phyloP scores from a whole-genome alignment of 2,113 vertebrate genomes.

The Rhineura floridana region DNA sequence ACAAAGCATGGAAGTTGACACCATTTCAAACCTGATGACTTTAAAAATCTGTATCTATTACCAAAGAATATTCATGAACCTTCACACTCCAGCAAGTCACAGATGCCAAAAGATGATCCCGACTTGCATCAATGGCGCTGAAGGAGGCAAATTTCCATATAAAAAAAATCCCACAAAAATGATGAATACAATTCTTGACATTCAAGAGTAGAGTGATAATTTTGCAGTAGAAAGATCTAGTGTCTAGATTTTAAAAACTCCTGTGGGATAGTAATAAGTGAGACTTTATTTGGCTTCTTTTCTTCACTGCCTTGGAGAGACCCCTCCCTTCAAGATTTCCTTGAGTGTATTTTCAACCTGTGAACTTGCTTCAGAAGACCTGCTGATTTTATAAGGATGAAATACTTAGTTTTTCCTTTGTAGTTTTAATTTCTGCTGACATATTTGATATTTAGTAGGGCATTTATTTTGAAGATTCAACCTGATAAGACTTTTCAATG shows the following conservation, averaged over 20 bases:
- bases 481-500: slow-evolving; percentile 15
- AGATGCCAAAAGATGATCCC: slow-evolving; percentile 37
- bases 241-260: slow-evolving; percentile 12
- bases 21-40: slow-evolving; percentile 33
- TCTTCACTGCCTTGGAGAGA: not conserved
- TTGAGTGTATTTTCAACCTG: slow-evolving; percentile 42
- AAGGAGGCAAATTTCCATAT: slow-evolving; percentile 51
- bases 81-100: slow-evolving; percentile 52
- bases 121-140: slow-evolving; percentile 44
- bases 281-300: slow-evolving; percentile 12
- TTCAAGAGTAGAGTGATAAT: slow-evolving; percentile 58
- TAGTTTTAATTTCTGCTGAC: slow-evolving; percentile 11
- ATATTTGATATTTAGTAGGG: not conserved
- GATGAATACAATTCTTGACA: slow-evolving; percentile 46
- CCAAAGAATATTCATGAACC: slow-evolving; percentile 29
- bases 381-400: slow-evolving; percentile 24
- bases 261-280: not conserved
- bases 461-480: slow-evolving; percentile 38
- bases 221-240: slow-evolving; percentile 46
- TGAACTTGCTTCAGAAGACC: slow-evolving; percentile 24
- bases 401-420: not conserved
- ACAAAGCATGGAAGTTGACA: slow-evolving; percentile 44
- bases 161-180: slow-evolving; percentile 27
- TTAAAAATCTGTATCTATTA: slow-evolving; percentile 33
- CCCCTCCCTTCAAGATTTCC: not conserved